Evolutionary conservation across 1,140 invertebrate genomes (phyloP), one percentile per base, ranked within the genome.

Genomic region (Rhysida immarginata): DNA sequence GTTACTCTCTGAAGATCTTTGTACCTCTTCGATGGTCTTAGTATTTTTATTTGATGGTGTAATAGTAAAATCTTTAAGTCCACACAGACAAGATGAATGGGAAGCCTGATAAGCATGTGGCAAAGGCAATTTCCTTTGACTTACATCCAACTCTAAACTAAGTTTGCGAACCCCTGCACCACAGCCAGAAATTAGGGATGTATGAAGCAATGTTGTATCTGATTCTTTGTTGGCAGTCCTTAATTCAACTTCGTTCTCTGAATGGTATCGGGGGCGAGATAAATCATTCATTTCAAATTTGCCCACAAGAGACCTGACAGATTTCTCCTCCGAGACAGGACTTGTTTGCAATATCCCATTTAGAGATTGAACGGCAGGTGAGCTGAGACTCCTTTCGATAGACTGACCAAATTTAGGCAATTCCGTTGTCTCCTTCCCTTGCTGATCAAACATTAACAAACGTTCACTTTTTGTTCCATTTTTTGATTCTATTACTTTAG

Each of bases 271-370:
- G 64, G 65, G 5, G 62, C 68, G 8, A 59, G 54, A 5, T 68
- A 66, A 0, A 63, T 64, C 58, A 64, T 69, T 3, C 69, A 73
- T 67, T 65, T 81, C 78, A 67, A 85, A 86, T 61, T 82, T 80
- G 44, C 78, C 83, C 13, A 86, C 82, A 52, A 87, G 67, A 35
- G 79, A 79, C 63, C 79, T 78, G 50, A 86, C 82, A 49, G 83
- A 85, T 53, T 83, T 66, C 68, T 86, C 84, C 56, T 83, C 81
- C 21, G 5, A 16, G 16, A 35, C 29, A 35, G 5, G 5, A 8
- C 5, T 16, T 8, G 29, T 8, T 16, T 8, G 16, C 5, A 8
- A 5, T 16, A 8, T 16, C 29, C 29, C 29, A 35, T 35, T 35
- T 16, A 35, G 5, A 35, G 8, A 5, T 46, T 46, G 16, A 13